Percentiles rank a stretch among this genome's conserved stretches.
Conservation (phyloP, 1,140 invertebrate species). For the Antheraea pernyi region DNA sequence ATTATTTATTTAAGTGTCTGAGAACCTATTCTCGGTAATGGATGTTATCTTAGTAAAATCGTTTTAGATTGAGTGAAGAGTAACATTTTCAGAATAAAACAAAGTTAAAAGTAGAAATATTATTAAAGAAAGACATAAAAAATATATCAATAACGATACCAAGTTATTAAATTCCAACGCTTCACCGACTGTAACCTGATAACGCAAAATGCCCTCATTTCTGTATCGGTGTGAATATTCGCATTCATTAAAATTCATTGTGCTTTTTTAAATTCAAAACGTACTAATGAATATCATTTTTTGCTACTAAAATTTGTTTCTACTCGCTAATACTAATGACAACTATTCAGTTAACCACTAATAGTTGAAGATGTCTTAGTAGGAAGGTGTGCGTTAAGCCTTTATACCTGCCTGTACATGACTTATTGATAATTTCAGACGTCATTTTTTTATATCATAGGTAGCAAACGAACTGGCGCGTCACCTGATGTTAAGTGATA, state of each 20-base stretch:
- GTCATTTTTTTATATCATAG: too few species aligned
- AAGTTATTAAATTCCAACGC: slow-evolving; percentile 2
- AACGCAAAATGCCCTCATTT: not conserved
- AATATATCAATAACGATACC: not conserved
- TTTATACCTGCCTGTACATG: too few species aligned
- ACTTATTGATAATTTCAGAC: too few species aligned
- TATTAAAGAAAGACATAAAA: not conserved
- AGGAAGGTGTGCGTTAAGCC: too few species aligned
- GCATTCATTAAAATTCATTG: not conserved
- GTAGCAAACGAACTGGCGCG: too few species aligned
- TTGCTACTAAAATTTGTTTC: not conserved
- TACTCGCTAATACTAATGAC: too few species aligned
- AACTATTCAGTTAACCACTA: too few species aligned
- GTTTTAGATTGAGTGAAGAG: not conserved
- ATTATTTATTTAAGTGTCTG: not conserved
- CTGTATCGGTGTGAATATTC: not conserved
- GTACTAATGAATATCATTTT: not conserved
- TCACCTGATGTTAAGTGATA: too few species aligned
- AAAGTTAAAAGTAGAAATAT: not conserved
- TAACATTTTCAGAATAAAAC: not conserved
- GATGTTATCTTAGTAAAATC: not conserved
- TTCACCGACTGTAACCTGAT: not conserved
- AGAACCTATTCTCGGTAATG: not conserved
- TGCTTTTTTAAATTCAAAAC: not conserved
- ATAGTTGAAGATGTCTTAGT: too few species aligned